Evolutionary conservation across 2,113 vertebrate species (phyloP).

Genomic region (Sebastes schlegelii): DNA sequence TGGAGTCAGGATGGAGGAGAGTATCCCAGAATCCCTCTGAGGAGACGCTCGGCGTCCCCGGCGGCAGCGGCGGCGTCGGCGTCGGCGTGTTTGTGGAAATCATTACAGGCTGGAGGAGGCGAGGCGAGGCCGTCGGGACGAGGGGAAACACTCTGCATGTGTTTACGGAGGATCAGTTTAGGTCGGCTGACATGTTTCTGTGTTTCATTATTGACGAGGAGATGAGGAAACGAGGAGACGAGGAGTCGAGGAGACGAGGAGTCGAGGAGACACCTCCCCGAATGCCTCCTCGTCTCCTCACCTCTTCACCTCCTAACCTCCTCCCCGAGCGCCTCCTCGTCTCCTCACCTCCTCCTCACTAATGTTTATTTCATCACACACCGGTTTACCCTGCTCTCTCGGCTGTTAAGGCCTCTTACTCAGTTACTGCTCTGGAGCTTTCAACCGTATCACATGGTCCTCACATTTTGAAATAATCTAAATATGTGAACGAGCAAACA

Average conservation of each 20-base stretch:
- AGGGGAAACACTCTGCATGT: conserved; percentile 29
- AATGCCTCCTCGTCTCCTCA: background rate
- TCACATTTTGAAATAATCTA: no score
- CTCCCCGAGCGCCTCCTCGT: background rate
- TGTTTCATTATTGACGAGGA: conserved; percentile 58
- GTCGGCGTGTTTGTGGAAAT: conserved; percentile 23
- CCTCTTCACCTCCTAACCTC: background rate
- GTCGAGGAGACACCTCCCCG: background rate
- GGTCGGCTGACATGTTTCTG: conserved; percentile 26
- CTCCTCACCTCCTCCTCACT: background rate
- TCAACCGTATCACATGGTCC: no score
- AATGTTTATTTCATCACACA: conserved; percentile 32
- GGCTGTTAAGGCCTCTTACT: no score
- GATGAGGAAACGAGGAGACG: background rate
- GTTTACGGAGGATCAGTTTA: conserved; percentile 8
- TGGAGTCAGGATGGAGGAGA: conserved; percentile 13
- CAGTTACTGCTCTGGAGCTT: no score
- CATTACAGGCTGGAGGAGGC: conserved; percentile 8
- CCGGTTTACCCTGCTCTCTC: background rate
- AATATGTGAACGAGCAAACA: no score
- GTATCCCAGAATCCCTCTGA: conserved; percentile 12
- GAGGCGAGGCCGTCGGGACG: background rate
- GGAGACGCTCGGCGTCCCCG: background rate
- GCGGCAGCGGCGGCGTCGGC: background rate
- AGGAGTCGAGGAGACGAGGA: no score